phyloP scores from a whole-genome alignment of 37 sponge, comb jelly and placozoan genomes.

The Ephydatia muelleri region DNA sequence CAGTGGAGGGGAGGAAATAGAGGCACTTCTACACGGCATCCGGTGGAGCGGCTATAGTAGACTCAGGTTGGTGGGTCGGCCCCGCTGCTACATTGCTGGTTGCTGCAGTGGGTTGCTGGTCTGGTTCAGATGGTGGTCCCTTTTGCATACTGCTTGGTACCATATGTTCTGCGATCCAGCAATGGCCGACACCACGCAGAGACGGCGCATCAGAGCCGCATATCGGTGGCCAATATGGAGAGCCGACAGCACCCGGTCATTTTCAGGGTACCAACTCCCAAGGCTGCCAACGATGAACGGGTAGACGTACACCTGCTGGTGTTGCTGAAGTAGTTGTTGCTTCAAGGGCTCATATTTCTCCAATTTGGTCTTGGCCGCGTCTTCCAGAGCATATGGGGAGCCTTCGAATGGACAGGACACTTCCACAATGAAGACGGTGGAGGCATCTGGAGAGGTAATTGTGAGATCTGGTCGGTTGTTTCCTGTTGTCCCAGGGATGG shows the following conservation, averaged over 20 bases:
- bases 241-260: background rate
- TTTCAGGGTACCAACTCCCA: background rate
- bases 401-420: background rate
- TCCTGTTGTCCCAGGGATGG: constrained; percentile 8
- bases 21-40: no score
- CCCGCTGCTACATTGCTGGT: no score
- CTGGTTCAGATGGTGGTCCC: no score
- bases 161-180: background rate
- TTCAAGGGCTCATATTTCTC: background rate
- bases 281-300: background rate
- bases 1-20: no score
- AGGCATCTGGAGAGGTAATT: background rate
- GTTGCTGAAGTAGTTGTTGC: background rate
- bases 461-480: constrained; percentile 6
- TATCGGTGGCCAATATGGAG: background rate
- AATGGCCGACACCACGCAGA: background rate
- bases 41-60: no score
- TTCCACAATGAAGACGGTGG: background rate
- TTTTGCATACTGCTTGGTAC: background rate
- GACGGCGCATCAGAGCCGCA: background rate
- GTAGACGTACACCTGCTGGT: background rate
- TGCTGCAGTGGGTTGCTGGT: no score
- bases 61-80: no score
- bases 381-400: background rate
- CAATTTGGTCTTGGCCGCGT: background rate